Evolutionary conservation across 2,888 invertebrate genomes (phyloP).

Genomic region (Tuta absoluta): DNA sequence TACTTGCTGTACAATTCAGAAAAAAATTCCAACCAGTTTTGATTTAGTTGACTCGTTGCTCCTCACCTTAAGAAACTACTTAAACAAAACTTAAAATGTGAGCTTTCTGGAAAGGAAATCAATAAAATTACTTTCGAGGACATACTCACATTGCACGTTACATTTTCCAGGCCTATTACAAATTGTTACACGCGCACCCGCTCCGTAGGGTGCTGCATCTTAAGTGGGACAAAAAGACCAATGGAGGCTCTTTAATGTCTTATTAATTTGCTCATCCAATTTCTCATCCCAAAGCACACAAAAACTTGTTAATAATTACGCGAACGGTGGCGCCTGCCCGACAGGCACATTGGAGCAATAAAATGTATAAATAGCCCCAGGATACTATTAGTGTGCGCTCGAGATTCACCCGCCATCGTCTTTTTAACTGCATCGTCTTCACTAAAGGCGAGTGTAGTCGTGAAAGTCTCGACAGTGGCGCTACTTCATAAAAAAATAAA

Average conservation of each 20-base stretch:
- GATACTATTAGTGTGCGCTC: slow-evolving; percentile 25
- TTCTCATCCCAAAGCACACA: slow-evolving; percentile 12
- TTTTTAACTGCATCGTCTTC: slow-evolving; percentile 22
- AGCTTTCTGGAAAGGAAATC: no score
- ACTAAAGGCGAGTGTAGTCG: no score
- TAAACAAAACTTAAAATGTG: no score
- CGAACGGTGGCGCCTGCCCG: slow-evolving; percentile 36
- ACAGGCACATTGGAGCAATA: slow-evolving; percentile 22
- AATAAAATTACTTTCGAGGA: not conserved
- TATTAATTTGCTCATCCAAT: slow-evolving; percentile 18
- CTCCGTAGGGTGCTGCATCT: not conserved
- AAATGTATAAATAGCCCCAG: slow-evolving; percentile 28
- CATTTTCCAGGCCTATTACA: not conserved
- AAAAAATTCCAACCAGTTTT: not conserved
- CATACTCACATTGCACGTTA: not conserved
- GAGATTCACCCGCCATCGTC: slow-evolving; percentile 34
- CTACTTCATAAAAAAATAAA: no score
- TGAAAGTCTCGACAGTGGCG: no score
- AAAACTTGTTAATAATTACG: slow-evolving; percentile 34
- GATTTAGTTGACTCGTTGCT: not conserved
- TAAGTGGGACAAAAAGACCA: slow-evolving; percentile 11
- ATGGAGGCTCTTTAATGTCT: slow-evolving; percentile 21
- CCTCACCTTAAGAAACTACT: not conserved
- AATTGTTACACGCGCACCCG: not conserved
- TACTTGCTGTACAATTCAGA: no score